These are phyloP conservation scores for Diacarnus erythraeanus DNA, from an alignment of 37 sponge, comb jelly and placozoan genomes.

Conservation along the genomic window DNA sequence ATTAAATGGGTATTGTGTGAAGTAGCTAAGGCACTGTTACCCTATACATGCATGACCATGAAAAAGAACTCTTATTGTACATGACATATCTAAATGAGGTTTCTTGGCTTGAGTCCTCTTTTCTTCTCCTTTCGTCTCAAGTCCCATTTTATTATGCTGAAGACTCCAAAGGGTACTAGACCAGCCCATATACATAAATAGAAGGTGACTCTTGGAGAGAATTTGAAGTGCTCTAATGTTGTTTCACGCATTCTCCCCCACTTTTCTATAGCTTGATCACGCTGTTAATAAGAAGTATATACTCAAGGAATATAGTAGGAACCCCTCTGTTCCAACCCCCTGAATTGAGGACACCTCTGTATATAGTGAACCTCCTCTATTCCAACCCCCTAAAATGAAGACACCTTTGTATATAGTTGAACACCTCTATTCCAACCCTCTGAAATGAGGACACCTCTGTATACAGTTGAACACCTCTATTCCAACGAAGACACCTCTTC, in stretches of 20 bases:
- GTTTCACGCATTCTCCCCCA: slow-evolving; percentile 81
- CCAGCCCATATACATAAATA: slow-evolving; percentile 62
- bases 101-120: slow-evolving; percentile 1
- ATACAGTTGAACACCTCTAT: too few species aligned
- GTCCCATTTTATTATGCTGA: slow-evolving; percentile 53
- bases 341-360: too few species aligned
- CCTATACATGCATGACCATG: too few species aligned
- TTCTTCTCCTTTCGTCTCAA: slow-evolving; percentile 26
- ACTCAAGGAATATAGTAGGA: too few species aligned
- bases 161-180: slow-evolving; percentile 59
- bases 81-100: not conserved
- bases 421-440: too few species aligned
- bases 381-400: not conserved
- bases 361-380: not conserved
- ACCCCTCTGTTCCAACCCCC: not conserved
- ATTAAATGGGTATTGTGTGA: too few species aligned
- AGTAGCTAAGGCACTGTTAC: too few species aligned
- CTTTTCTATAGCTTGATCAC: slow-evolving; percentile 66
- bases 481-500: too few species aligned
- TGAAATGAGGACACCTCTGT: too few species aligned
- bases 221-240: slow-evolving; percentile 71
- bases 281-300: slow-evolving; percentile 11
- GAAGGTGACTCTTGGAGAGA: slow-evolving; percentile 56
- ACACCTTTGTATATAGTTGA: too few species aligned
- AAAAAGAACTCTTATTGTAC: not conserved